Evolutionary conservation across 2,888 invertebrate genomes (phyloP).

Genomic region (Noctua comes): DNA sequence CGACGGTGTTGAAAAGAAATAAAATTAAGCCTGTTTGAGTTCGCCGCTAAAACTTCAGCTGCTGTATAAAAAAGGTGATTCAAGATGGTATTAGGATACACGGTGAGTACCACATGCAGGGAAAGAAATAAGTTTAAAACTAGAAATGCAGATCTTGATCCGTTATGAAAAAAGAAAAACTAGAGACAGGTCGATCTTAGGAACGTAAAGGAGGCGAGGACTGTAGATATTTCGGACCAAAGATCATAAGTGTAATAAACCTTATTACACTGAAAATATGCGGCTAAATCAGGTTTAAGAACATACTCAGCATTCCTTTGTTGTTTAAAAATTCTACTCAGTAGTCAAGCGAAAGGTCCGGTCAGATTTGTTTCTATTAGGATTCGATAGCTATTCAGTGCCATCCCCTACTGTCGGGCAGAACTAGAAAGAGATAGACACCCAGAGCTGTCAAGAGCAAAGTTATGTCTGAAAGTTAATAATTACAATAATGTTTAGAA

Average conservation of each 20-base stretch:
- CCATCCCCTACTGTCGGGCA: not conserved
- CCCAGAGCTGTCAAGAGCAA: not conserved
- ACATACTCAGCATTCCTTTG: not conserved
- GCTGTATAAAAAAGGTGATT: constrained; percentile 38
- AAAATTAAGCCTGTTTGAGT: constrained; percentile 56
- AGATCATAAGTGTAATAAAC: not conserved
- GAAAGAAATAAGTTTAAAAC: constrained; percentile 20
- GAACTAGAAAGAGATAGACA: constrained; percentile 3
- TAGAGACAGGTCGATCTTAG: constrained; percentile 9
- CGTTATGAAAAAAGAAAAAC: not conserved
- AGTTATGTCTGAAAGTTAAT: not conserved
- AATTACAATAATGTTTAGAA: constrained; percentile 2
- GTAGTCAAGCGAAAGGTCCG: not conserved
- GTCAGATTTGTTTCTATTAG: not conserved
- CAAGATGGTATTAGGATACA: constrained; percentile 53
- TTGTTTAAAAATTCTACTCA: not conserved
- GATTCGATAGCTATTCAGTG: not conserved
- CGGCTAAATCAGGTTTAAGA: not conserved
- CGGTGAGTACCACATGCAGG: constrained; percentile 28
- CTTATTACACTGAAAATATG: not conserved
- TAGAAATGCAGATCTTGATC: constrained; percentile 15
- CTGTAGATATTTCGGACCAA: not conserved
- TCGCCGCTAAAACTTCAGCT: constrained; percentile 51
- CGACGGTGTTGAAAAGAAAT: constrained; percentile 66
- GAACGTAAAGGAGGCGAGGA: constrained; percentile 14